Evolutionary conservation across 2,113 vertebrate species (phyloP), one percentile per base, ranked within the genome.

Genomic region (Megaptera novaeangliae): DNA sequence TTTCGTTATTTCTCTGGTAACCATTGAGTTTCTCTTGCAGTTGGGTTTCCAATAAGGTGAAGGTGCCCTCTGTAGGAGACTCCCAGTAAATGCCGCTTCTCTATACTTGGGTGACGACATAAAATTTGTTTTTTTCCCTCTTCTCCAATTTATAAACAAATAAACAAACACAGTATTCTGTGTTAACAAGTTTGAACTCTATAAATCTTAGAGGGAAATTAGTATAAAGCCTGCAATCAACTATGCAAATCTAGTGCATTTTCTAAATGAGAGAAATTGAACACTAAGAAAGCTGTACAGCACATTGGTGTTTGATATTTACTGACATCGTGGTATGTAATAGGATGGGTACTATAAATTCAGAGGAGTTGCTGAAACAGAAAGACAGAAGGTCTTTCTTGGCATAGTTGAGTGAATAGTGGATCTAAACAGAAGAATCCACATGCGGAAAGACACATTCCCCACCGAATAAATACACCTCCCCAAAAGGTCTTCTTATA

Each of bases 1-100:
- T 95, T 98, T 95, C 36, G 91, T 96, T 94, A 64, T 94, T 98
- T 97, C 36, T 95, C 94, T 75, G 88, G 92, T 98, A 98, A 98
- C 86, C 91, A 97, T 93, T 10, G 90, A 98, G 97, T 97, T 96
- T 94, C 91, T 92, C 95, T 94, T 86, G 94, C 97, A 88, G 66
- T 88, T 98, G 94, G 88, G 89, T 97, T 98, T 99, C 98, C 95
- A 98, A 98, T 94, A 98, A 99, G 98, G 97, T 98, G 98, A 99
- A 99, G 98, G 98, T 98, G 98, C 99, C 99, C 99, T 99, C 99
- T 99, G 95, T 99, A 99, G 99, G 99, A 98, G 15, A 98, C 94
- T 97, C 80, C 82, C 80, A 98, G 98, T 97, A 99, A 99, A 98
- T 97, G 98, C 68, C 94, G 88, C 81, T 93, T 21, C 41, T 89